Percentiles rank a stretch among this genome's conserved stretches.
phyloP scores from a whole-genome alignment of 2,888 invertebrate species.

The Phortica okadai region DNA sequence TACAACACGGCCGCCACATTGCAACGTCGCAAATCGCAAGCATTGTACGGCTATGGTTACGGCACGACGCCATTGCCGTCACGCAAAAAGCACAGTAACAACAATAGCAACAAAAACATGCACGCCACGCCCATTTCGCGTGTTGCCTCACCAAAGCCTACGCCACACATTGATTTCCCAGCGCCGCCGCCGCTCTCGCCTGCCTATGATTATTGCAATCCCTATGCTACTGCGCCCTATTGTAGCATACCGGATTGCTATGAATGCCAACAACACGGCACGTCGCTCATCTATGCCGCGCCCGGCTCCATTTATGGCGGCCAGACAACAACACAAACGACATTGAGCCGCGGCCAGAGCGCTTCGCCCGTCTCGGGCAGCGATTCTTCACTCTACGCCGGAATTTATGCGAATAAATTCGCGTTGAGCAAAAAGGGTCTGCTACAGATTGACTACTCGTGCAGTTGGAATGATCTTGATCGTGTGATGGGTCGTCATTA shows the following conservation, averaged over 20 bases:
- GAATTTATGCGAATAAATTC: conserved; percentile 77
- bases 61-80: conserved; percentile 28
- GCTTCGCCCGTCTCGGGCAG: conserved; percentile 51
- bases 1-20: conserved; percentile 55
- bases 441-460: conserved; percentile 88
- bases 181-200: conserved; percentile 69
- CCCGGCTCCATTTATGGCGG: conserved; percentile 66
- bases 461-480: conserved; percentile 88
- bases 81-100: conserved; percentile 39
- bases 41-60: conserved; percentile 2
- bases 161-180: conserved; percentile 74
- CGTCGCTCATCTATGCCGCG: conserved; percentile 64
- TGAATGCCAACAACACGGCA: conserved; percentile 66
- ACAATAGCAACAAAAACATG: conserved; percentile 44
- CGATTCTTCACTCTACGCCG: conserved; percentile 73
- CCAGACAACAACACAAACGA: neutral
- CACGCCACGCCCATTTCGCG: conserved; percentile 63
- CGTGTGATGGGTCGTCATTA: conserved; percentile 80
- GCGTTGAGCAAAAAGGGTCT: conserved; percentile 87
- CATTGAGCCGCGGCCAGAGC: conserved; percentile 48
- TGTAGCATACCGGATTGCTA: conserved; percentile 73
- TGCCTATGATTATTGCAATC: conserved; percentile 74
- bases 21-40: conserved; percentile 49
- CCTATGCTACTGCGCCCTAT: conserved; percentile 71
- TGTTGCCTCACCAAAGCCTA: conserved; percentile 68